These are phyloP conservation scores for Mantis religiosa DNA, from an alignment of 2,888 invertebrate genomes.

Conservation along the genomic window DNA sequence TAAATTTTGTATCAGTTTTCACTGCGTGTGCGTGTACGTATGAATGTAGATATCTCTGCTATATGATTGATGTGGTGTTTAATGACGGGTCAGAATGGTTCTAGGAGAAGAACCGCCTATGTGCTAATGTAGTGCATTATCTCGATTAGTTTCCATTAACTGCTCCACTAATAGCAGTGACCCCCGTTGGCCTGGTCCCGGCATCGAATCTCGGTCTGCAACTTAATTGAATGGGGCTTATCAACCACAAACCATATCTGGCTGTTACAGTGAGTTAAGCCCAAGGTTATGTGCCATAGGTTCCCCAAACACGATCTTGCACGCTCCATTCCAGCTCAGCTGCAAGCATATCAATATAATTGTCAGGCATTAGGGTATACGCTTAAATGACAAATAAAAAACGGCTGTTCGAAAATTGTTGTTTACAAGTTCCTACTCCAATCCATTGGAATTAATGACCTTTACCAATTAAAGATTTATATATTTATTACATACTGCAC, in stretches of 20 bases:
- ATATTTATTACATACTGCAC: too few relatives aligned
- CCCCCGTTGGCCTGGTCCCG: not conserved
- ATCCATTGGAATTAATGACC: too few relatives aligned
- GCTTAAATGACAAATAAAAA: too few relatives aligned
- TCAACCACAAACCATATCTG: not conserved
- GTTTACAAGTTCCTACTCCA: too few relatives aligned
- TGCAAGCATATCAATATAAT: too few relatives aligned
- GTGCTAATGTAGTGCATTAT: not conserved
- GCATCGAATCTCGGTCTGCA: not conserved
- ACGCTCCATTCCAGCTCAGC: too few relatives aligned
- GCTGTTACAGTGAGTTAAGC: not conserved
- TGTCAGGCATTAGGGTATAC: too few relatives aligned
- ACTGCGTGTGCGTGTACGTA: not conserved
- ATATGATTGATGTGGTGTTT: not conserved
- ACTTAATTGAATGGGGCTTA: not conserved
- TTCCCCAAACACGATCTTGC: too few relatives aligned
- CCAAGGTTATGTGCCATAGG: not conserved
- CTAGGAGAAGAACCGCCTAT: not conserved
- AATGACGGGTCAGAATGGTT: not conserved
- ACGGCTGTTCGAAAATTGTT: too few relatives aligned
- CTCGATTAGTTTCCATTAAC: not conserved
- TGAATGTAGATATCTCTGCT: not conserved
- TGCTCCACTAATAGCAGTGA: not conserved
- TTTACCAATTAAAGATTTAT: too few relatives aligned
- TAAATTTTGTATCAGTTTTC: not conserved